Evolutionary conservation across 2,113 vertebrate genomes (phyloP).

Genomic region (Callopanchax toddi): DNA sequence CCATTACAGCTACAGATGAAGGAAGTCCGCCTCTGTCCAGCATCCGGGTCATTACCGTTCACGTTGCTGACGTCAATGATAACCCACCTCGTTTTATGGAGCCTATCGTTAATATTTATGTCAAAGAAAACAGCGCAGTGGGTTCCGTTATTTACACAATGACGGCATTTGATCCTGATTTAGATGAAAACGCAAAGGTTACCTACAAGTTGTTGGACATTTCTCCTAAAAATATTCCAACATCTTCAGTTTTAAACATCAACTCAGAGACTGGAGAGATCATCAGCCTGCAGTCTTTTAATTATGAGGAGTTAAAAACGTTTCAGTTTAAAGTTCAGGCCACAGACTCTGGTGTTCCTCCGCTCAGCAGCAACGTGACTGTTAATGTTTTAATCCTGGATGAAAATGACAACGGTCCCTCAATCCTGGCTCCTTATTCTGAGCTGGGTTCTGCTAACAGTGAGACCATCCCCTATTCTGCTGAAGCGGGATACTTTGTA

Average conservation of each 20-base stretch:
- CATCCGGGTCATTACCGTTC: slow-evolving; percentile 71
- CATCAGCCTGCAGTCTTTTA: slow-evolving; percentile 53
- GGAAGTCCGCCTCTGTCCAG: slow-evolving; percentile 82
- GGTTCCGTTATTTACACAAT: slow-evolving; percentile 78
- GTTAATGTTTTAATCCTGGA: slow-evolving; percentile 80
- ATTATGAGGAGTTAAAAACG: slow-evolving; percentile 57
- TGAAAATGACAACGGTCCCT: slow-evolving; percentile 65
- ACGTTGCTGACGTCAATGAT: slow-evolving; percentile 88
- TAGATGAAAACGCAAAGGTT: slow-evolving; percentile 79
- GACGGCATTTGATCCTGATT: slow-evolving; percentile 81
- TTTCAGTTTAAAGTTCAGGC: slow-evolving; percentile 82
- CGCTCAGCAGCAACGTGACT: slow-evolving; percentile 76
- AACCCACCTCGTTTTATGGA: slow-evolving; percentile 83
- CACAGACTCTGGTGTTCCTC: slow-evolving; percentile 82
- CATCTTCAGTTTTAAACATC: slow-evolving; percentile 79
- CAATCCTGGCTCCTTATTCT: slow-evolving; percentile 57
- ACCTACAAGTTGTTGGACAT: slow-evolving; percentile 77
- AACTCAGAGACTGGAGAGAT: slow-evolving; percentile 67
- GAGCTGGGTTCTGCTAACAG: slow-evolving; percentile 60
- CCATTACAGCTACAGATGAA: slow-evolving; percentile 81
- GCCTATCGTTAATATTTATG: slow-evolving; percentile 73
- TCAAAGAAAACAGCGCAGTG: slow-evolving; percentile 84
- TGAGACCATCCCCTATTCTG: slow-evolving; percentile 78
- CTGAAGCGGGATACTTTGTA: slow-evolving; percentile 80
- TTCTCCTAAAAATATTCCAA: slow-evolving; percentile 56